These are phyloP conservation scores for Athalia cordata DNA, from an alignment of 2,888 invertebrate genomes.

Conservation along the genomic window DNA sequence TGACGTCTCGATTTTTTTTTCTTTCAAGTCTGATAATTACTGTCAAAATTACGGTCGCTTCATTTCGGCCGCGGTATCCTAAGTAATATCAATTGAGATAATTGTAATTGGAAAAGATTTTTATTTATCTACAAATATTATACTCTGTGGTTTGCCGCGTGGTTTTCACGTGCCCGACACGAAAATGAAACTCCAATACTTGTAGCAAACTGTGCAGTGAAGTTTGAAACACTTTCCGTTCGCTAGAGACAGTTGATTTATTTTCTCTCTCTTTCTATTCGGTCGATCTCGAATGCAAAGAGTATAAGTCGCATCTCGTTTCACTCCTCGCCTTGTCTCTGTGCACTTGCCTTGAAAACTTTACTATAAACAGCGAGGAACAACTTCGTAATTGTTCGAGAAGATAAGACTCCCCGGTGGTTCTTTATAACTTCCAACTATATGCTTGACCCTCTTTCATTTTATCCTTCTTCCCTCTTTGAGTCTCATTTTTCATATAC, in stretches of 20 bases:
- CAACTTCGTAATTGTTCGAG: constrained; percentile 44
- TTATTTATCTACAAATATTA: too few relatives aligned
- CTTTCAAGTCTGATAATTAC: too few relatives aligned
- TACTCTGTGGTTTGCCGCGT: too few relatives aligned
- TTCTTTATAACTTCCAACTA: constrained; percentile 32
- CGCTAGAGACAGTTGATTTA: too few relatives aligned
- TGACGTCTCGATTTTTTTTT: too few relatives aligned
- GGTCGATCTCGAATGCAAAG: constrained; percentile 37
- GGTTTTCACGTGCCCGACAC: too few relatives aligned
- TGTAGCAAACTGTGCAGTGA: too few relatives aligned
- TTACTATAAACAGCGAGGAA: constrained; percentile 36
- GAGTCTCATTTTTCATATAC: neutral
- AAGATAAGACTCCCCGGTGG: constrained; percentile 40
- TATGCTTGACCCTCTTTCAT: neutral
- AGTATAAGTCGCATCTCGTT: neutral
- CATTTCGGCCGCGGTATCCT: too few relatives aligned
- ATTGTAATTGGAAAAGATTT: too few relatives aligned
- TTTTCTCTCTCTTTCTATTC: constrained; percentile 10
- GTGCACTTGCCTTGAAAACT: constrained; percentile 22
- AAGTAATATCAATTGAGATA: too few relatives aligned
- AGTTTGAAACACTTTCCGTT: neutral
- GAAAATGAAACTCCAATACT: too few relatives aligned
- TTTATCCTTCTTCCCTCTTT: neutral
- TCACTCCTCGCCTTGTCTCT: constrained; percentile 10
- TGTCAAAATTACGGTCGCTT: too few relatives aligned